phyloP scores from a whole-genome alignment of 2,888 invertebrate species.

The Melikaiella ostensackeni region DNA sequence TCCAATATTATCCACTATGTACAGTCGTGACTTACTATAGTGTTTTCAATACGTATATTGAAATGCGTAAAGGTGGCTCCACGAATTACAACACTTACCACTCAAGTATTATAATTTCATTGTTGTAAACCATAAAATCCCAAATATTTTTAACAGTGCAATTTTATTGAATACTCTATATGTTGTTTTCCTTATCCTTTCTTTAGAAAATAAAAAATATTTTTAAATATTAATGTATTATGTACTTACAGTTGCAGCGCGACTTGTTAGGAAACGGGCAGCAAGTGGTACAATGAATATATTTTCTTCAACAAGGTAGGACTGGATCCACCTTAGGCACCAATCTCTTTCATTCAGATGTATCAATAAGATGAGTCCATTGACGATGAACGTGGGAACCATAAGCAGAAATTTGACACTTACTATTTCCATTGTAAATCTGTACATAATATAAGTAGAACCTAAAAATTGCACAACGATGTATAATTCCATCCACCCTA shows the following conservation, averaged over 20 bases:
- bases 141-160: too few relatives aligned
- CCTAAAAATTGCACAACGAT: neutral
- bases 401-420: neutral
- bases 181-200: too few relatives aligned
- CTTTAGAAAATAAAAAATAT: too few relatives aligned
- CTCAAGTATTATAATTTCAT: too few relatives aligned
- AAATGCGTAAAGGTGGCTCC: too few relatives aligned
- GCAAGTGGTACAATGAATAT: conserved; percentile 87
- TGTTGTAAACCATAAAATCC: too few relatives aligned
- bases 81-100: too few relatives aligned
- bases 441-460: neutral
- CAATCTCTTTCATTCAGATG: conserved; percentile 60
- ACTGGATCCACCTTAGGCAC: conserved; percentile 69
- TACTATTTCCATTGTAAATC: neutral
- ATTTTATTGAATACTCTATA: too few relatives aligned
- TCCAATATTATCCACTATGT: too few relatives aligned
- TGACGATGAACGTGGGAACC: neutral
- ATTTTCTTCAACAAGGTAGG: conserved; percentile 86
- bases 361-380: conserved; percentile 25
- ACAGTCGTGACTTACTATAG: too few relatives aligned
- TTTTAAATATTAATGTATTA: neutral
- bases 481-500: neutral
- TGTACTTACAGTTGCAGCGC: conserved; percentile 83
- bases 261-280: conserved; percentile 85
- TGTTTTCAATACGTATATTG: too few relatives aligned